A percentile compares a stretch with the other conserved stretches of the same genome.
phyloP scores from a whole-genome alignment of 2,113 vertebrate species.

The Syngnathus typhle region DNA sequence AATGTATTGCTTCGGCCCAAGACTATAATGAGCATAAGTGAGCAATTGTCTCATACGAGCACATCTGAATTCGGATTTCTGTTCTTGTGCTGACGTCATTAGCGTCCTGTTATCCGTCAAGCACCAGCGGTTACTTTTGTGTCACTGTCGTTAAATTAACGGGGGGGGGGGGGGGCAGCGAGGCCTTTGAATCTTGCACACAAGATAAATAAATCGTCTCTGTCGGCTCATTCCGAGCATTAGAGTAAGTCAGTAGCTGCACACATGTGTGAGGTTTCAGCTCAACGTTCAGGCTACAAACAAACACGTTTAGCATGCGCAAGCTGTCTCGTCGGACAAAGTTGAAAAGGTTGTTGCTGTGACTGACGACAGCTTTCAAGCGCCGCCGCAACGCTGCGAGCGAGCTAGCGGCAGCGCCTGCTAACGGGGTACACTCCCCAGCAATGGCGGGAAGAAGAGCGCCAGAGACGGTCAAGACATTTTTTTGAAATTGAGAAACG shows the following conservation, averaged over 20 bases:
- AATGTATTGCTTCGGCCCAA: too few relatives aligned
- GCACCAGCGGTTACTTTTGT: too few relatives aligned
- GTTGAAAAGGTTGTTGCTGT: not conserved
- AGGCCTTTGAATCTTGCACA: too few relatives aligned
- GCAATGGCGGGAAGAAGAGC: too few relatives aligned
- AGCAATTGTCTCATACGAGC: too few relatives aligned
- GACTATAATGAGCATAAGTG: too few relatives aligned
- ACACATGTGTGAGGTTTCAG: not conserved
- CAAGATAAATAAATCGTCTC: not conserved
- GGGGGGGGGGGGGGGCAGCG: too few relatives aligned
- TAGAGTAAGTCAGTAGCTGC: too few relatives aligned
- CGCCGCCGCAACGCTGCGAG: not conserved
- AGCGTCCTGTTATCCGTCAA: too few relatives aligned
- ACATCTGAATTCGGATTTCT: too few relatives aligned
- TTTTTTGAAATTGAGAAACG: not conserved
- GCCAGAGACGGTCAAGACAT: not conserved
- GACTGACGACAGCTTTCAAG: not conserved
- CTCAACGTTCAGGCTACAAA: not conserved
- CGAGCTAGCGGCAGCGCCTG: not conserved
- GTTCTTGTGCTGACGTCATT: too few relatives aligned
- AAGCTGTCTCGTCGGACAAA: not conserved
- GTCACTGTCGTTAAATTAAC: too few relatives aligned
- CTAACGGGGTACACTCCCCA: not conserved
- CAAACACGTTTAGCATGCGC: not conserved
- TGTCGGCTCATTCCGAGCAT: not conserved